These are phyloP conservation scores for Nasonia oneida DNA, from an alignment of 2,888 invertebrate species.

Conservation along the genomic window DNA sequence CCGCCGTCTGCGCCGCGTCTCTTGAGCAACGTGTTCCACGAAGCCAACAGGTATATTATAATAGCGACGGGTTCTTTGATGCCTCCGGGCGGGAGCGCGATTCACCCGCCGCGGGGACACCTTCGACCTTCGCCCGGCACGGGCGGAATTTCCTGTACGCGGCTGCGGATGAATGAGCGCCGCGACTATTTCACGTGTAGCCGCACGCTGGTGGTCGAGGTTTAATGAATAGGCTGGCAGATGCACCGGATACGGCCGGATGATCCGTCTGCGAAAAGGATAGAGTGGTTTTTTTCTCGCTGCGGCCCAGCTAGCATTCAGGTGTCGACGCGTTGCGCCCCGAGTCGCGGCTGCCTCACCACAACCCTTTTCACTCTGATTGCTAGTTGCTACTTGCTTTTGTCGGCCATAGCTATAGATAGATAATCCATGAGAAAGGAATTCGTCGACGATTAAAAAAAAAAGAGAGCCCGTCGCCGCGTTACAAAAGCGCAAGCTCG, in stretches of 20 bases:
- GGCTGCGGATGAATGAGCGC: background rate
- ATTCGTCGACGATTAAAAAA: background rate
- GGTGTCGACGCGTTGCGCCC: background rate
- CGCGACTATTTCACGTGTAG: constrained; percentile 12
- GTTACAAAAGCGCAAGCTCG: no score
- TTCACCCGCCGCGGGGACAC: background rate
- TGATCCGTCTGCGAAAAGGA: constrained; percentile 19
- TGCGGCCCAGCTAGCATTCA: background rate
- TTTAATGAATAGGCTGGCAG: constrained; percentile 39
- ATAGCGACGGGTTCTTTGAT: constrained; percentile 38
- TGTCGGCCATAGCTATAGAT: background rate
- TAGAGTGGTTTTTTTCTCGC: background rate
- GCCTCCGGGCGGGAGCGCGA: background rate
- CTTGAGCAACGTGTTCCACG: constrained; percentile 35
- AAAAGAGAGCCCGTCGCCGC: no score
- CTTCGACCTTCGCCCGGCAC: constrained; percentile 45
- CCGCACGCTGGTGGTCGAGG: background rate
- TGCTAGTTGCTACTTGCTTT: constrained; percentile 14
- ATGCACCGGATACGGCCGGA: constrained; percentile 55
- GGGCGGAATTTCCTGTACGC: constrained; percentile 51
- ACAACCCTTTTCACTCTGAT: constrained; percentile 32
- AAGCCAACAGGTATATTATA: constrained; percentile 48
- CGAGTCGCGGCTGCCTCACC: background rate
- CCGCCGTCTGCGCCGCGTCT: constrained; percentile 25
- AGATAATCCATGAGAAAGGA: background rate